These are phyloP conservation scores for Nerophis lumbriciformis DNA, from an alignment of 2,113 vertebrate genomes.

Conservation along the genomic window DNA sequence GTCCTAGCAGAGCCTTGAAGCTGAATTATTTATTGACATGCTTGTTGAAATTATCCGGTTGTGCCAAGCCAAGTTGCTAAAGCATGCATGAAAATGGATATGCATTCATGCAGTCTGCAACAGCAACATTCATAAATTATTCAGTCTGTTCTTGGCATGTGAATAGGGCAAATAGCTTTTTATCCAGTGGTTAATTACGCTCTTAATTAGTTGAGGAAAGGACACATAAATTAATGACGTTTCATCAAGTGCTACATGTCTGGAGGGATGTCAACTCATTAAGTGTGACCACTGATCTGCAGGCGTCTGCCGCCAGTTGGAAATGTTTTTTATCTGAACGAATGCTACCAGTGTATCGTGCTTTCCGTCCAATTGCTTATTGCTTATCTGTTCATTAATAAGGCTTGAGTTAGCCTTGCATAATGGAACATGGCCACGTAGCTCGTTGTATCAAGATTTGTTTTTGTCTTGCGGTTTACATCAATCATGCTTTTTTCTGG, in stretches of 20 bases:
- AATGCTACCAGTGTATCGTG: constrained; percentile 19
- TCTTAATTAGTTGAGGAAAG: constrained; percentile 26
- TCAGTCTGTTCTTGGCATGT: constrained; percentile 15
- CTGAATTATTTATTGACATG: too few relatives aligned
- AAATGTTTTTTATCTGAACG: constrained; percentile 12
- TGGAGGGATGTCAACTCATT: constrained; percentile 43
- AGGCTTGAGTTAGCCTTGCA: constrained; percentile 21
- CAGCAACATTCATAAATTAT: constrained; percentile 25
- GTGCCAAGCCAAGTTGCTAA: constrained; percentile 3
- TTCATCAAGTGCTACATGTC: constrained; percentile 25
- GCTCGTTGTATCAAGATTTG: neutral
- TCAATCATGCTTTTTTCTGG: too few relatives aligned
- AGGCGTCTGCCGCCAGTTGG: constrained; percentile 5
- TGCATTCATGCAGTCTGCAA: constrained; percentile 5
- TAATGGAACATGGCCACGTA: neutral
- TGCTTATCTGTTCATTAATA: constrained; percentile 57
- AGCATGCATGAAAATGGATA: constrained; percentile 4
- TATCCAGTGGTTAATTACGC: constrained; percentile 25
- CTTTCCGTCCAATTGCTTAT: constrained; percentile 16
- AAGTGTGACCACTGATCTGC: constrained; percentile 27
- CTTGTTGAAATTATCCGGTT: neutral
- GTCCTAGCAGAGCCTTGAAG: too few relatives aligned
- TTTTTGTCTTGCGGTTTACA: neutral
- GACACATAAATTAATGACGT: constrained; percentile 25
- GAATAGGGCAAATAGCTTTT: constrained; percentile 23